Evolutionary conservation across 1,140 invertebrate genomes (phyloP), one percentile per base, ranked within the genome.

Genomic region (Araneus ventricosus): DNA sequence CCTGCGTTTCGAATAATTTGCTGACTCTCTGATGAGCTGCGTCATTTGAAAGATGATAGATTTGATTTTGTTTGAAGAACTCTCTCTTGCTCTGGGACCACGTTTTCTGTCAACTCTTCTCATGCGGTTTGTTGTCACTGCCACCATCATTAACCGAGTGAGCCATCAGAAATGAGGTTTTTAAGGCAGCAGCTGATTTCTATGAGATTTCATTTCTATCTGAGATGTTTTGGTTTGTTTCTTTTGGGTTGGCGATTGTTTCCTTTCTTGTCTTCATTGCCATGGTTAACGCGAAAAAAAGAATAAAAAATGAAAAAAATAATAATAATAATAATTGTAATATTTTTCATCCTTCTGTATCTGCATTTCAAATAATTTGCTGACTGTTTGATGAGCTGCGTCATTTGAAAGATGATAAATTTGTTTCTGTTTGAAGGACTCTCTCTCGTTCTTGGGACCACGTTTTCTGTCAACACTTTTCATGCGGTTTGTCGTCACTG

Each of bases 341-440:
- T 2, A 52, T 52, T 52, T 52, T 75, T 6, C 70, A 37, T 75
- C 70, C 34, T 75, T 6, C 30, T 37, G 17, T 34, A 75, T 75
- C 27, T 75, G 70, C 70, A 30, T 75, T 75, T 75, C n/a, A 75
- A 75, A 75, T 75, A 75, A 75, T 75, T 75, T 17, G 70, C 70
- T 75, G 70, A 75, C 30, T 37, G 30, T 20, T 22, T 75, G 30
- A 37, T 34, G 34, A 75, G 27, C 27, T 75, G 34, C 70, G 70
- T 75, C 70, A 75, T 75, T 75, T 75, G 14, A 22, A 22, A 75
- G 70, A 75, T 37, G 30, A 75, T 37, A 34, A 30, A 75, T 75
- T 75, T 75, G 14, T 67, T 67, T 67, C 27, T 67, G 24, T 67
- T 0, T 67, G n/a, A 67, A 17, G 20, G 2, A 75, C 1, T 22